These are phyloP conservation scores for Acanthochromis polyacanthus DNA, from an alignment of 2,113 vertebrate species.

Conservation along the genomic window DNA sequence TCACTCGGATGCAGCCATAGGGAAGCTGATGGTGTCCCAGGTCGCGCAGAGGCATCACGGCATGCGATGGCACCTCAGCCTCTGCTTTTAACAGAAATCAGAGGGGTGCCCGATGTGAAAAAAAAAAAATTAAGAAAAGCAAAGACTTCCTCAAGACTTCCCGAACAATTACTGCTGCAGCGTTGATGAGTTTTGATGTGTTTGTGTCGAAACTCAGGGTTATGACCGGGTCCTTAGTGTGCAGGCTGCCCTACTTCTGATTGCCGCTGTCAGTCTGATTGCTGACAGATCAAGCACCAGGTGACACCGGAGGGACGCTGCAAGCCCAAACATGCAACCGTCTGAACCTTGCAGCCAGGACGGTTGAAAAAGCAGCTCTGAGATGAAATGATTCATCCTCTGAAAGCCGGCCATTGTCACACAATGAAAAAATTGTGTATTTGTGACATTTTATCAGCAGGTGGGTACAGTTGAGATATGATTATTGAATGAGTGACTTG, in stretches of 20 bases:
- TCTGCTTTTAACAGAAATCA: slow-evolving; percentile 57
- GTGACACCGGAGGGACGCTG: slow-evolving; percentile 23
- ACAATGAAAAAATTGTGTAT: slow-evolving; percentile 43
- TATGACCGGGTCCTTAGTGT: slow-evolving; percentile 35
- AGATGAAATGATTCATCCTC: slow-evolving; percentile 60
- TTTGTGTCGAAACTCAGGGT: slow-evolving; percentile 34
- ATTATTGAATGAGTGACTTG: slow-evolving; percentile 60
- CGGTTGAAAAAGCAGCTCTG: slow-evolving; percentile 22
- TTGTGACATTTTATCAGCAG: slow-evolving; percentile 63
- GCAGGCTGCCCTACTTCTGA: slow-evolving; percentile 57
- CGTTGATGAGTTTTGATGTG: slow-evolving; percentile 63
- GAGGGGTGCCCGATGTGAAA: slow-evolving; percentile 49
- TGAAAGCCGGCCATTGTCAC: slow-evolving; percentile 51
- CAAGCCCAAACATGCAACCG: slow-evolving; percentile 1
- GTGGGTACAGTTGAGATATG: slow-evolving; percentile 42
- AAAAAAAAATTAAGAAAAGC: slow-evolving; percentile 32
- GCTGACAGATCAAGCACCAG: slow-evolving; percentile 50
- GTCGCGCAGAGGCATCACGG: slow-evolving; percentile 39
- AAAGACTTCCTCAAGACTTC: slow-evolving; percentile 47
- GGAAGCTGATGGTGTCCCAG: slow-evolving; percentile 69
- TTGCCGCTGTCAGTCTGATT: slow-evolving; percentile 50
- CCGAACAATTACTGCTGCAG: slow-evolving; percentile 55
- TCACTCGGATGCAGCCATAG: slow-evolving; percentile 68
- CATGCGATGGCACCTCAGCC: slow-evolving; percentile 69
- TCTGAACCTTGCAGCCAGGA: slow-evolving; percentile 19